Conservation (phyloP, 2,797 vertebrate species). For the Lutjanus argentimaculatus region DNA sequence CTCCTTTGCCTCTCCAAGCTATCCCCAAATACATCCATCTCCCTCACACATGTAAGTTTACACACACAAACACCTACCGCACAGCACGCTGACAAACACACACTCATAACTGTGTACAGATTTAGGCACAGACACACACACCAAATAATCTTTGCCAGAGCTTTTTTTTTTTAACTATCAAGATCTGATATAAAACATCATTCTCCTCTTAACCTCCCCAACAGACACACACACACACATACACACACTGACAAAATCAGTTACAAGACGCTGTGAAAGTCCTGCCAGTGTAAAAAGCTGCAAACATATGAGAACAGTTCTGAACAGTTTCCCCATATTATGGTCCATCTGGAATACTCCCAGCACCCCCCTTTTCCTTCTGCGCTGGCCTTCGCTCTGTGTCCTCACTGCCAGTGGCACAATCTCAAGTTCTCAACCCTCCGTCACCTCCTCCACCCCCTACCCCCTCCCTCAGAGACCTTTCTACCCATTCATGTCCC, state of each 20-base stretch:
- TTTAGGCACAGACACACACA: constrained; percentile 37
- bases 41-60: constrained; percentile 49
- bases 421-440: constrained; percentile 71
- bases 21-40: constrained; percentile 72
- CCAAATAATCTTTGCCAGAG: constrained; percentile 35
- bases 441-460: constrained; percentile 59
- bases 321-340: constrained; percentile 77
- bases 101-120: constrained; percentile 51
- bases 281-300: constrained; percentile 74
- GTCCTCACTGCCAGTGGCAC: constrained; percentile 74
- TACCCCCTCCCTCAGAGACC: constrained; percentile 31
- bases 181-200: constrained; percentile 69
- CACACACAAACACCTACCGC: constrained; percentile 61
- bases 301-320: constrained; percentile 77
- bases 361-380: constrained; percentile 48
- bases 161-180: constrained; percentile 54
- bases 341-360: constrained; percentile 75
- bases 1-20: constrained; percentile 65
- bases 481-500: constrained; percentile 74
- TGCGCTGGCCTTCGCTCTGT: constrained; percentile 64
- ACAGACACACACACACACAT: constrained; percentile 56
- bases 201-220: constrained; percentile 65
- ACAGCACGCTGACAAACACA: constrained; percentile 46
- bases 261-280: constrained; percentile 69
- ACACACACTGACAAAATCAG: constrained; percentile 70